phyloP scores from a whole-genome alignment of 2,888 invertebrate species.

The Ochropacha duplaris region DNA sequence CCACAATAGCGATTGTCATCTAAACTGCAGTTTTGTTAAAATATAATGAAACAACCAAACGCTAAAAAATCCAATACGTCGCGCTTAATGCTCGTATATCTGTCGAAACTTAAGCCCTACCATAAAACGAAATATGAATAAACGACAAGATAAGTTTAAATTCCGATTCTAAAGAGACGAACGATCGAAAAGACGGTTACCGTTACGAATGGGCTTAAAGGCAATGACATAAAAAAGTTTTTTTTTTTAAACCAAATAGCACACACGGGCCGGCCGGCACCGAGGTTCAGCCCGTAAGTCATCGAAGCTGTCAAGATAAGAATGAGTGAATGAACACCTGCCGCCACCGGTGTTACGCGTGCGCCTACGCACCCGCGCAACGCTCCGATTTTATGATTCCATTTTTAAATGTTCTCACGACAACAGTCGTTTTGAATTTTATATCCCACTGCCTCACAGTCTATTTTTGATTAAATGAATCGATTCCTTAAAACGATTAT shows the following conservation, averaged over 20 bases:
- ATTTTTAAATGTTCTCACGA: constrained; percentile 43
- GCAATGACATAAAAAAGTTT: constrained; percentile 67
- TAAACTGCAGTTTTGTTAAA: constrained; percentile 1
- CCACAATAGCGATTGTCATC: constrained; percentile 10
- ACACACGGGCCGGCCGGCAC: constrained; percentile 66
- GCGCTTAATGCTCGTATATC: constrained; percentile 47
- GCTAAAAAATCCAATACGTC: constrained; percentile 25
- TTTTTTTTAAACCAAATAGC: constrained; percentile 72
- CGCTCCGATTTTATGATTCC: constrained; percentile 46
- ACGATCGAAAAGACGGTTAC: constrained; percentile 71
- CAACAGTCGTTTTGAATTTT: constrained; percentile 36
- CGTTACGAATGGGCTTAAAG: constrained; percentile 79
- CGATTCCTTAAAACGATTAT: constrained; percentile 44
- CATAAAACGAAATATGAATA: constrained; percentile 55
- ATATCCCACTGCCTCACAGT: constrained; percentile 43
- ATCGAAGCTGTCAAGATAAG: constrained; percentile 82
- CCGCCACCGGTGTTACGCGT: constrained; percentile 79
- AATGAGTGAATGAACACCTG: constrained; percentile 81
- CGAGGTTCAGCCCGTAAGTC: constrained; percentile 70
- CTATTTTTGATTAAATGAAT: constrained; percentile 35
- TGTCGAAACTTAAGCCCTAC: constrained; percentile 60
- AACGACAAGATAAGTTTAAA: constrained; percentile 64
- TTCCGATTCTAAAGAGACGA: constrained; percentile 63
- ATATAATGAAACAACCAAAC: constrained; percentile 11
- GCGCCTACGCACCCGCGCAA: constrained; percentile 67